Percentiles rank a stretch among this genome's conserved stretches.
Evolutionary conservation across 2,797 vertebrate species (phyloP).

Genomic region (Alectoris magna): DNA sequence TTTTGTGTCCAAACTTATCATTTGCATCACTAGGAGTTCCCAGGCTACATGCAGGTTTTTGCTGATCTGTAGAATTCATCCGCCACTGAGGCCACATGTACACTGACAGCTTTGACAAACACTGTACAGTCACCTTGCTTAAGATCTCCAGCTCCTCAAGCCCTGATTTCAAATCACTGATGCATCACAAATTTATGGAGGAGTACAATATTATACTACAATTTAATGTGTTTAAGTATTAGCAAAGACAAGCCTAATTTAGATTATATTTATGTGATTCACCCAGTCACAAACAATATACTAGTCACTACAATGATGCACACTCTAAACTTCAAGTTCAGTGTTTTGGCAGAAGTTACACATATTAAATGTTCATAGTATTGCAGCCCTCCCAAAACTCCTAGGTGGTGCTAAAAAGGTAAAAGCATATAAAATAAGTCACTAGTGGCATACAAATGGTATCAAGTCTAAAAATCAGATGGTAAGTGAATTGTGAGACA

Average conservation of each 20-base stretch:
- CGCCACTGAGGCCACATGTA: not conserved
- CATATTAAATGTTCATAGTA: not conserved
- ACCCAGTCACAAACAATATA: not conserved
- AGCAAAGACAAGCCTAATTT: slow-evolving; percentile 3
- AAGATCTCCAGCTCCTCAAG: not conserved
- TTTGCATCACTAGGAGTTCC: not conserved
- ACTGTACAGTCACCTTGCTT: not conserved
- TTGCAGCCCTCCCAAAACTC: not conserved
- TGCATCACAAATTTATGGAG: not conserved
- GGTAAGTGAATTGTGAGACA: not conserved
- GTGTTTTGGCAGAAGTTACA: not conserved
- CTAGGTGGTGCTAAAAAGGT: not conserved
- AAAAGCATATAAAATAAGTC: not conserved
- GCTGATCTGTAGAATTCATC: not conserved
- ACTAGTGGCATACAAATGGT: not conserved
- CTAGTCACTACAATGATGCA: not conserved
- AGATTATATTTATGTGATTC: not conserved
- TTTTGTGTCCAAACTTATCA: not conserved
- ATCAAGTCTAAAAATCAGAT: not conserved
- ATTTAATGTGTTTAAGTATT: not conserved
- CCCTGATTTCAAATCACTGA: slow-evolving; percentile 5
- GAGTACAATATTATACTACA: not conserved
- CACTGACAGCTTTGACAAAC: not conserved
- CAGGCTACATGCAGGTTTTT: not conserved
- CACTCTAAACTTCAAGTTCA: not conserved